Percentiles rank a stretch among this genome's conserved stretches.
Evolutionary conservation across 2,797 vertebrate species (phyloP).

Genomic region (Coendou prehensilis): DNA sequence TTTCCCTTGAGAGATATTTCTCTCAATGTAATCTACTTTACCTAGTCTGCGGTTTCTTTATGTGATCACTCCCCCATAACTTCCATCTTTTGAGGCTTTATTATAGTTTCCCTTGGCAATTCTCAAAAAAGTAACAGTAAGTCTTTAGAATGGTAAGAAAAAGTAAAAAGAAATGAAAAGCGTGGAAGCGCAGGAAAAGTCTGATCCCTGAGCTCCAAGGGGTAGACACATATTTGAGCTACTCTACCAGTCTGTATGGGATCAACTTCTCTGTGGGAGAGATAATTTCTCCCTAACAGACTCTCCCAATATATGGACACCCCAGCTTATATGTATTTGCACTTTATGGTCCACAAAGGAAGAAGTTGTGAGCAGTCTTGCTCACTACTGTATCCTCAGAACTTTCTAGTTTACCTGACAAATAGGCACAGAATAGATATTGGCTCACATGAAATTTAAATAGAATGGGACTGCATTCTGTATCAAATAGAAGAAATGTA

Average conservation of each 20-base stretch:
- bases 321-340: not conserved
- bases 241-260: not conserved
- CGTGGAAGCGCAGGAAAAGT: not conserved
- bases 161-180: not conserved
- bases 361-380: not conserved
- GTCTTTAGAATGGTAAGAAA: not conserved
- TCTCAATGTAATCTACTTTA: not conserved
- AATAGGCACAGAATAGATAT: not conserved
- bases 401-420: not conserved
- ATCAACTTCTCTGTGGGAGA: not conserved
- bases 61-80: not conserved
- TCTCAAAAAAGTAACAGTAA: not conserved
- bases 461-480: not conserved
- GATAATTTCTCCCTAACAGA: not conserved
- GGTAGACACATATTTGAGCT: not conserved
- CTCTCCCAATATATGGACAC: not conserved
- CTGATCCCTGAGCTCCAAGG: not conserved
- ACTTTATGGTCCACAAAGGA: not conserved
- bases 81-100: not conserved
- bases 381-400: not conserved
- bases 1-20: not conserved
- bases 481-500: not conserved
- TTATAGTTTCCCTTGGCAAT: not conserved
- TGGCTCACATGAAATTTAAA: not conserved
- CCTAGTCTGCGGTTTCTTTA: constrained; percentile 2